Base-by-base conservation (phyloP, 2,888 invertebrate species). In the Hydropsyche betteni region DNA sequence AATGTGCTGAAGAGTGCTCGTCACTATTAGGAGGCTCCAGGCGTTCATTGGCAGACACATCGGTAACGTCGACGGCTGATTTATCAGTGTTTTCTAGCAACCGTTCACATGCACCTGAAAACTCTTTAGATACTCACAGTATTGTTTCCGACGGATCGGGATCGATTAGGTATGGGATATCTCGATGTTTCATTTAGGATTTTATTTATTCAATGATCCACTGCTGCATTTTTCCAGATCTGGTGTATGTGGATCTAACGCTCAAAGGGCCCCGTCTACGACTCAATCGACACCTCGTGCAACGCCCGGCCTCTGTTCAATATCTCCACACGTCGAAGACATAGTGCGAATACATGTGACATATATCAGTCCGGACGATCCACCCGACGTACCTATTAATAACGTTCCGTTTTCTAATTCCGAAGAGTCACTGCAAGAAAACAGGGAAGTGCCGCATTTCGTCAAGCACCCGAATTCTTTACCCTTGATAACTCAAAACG, bases 1-100 rank as follows among this genome's bases (percentile, higher is more conserved):
- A 68, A 36, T 68, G 74, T 38, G 69, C 71, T 44, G 88, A 88
- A 81, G 94, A 94, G 82, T 91, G 91, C 24, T 90, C 90, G 81
- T 93, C 93, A 44, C 87, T 90, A 78, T 83, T 91, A 74, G 89
- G 89, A 77, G 93, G 94, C 36, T 94, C 94, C 16, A 89, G 93
- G 75, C 91, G 93, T 74, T 94, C 94, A 71, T 86, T 94, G 77
- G 94, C 94, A 16, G 94, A 94, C 83, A 94, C 94, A 33, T 93
- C 93, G 81, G 93, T 94, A 73, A 94, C 94, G 44, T 94, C 94
- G 71, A 94, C 94, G 0, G 94, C 94, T 0, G 94, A 94, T 83
- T 87, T 94, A 76, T 93, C 93, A 80, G 93, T 94, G 80, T 93
- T 94, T 85, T 93, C 92, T 24, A 90, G 91, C 81, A 92, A 91